Conservation (phyloP, 2,888 invertebrate genomes). For the Stenchaetothrips biformis region DNA sequence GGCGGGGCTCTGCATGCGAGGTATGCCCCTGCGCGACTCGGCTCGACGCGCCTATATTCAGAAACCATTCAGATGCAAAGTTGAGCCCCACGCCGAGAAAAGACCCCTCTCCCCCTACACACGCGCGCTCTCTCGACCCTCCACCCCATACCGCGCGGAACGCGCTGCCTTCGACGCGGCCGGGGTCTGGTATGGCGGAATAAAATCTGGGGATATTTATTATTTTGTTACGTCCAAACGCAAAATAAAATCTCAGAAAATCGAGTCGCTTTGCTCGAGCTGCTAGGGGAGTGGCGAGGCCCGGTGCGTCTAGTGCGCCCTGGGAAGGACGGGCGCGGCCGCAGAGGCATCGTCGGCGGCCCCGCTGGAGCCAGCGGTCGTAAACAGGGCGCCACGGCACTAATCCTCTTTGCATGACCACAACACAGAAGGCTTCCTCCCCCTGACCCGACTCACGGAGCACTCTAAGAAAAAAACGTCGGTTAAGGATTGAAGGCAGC, state of each 20-base stretch:
- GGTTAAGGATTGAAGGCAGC: no score
- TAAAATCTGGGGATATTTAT: not conserved
- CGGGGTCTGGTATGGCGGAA: not conserved
- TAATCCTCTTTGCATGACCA: not conserved
- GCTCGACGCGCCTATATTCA: not conserved
- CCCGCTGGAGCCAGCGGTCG: no score
- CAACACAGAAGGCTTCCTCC: not conserved
- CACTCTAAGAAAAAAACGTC: not conserved
- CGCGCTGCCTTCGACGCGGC: no score
- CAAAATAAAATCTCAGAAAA: not conserved
- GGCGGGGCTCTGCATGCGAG: not conserved
- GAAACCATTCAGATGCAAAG: constrained; percentile 24
- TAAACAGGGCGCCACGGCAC: not conserved
- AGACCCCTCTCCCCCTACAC: not conserved
- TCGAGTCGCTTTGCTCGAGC: no score
- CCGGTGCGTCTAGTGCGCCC: no score
- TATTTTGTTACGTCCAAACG: not conserved
- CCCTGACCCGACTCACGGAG: not conserved
- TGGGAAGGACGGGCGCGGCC: no score
- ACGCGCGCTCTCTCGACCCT: not conserved
- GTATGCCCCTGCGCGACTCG: not conserved
- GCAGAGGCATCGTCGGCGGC: no score
- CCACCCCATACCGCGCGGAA: not conserved
- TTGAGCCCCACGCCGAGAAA: not conserved
- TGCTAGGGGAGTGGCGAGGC: no score